Base-by-base conservation (phyloP, 2,797 vertebrate species). In the Poliocrania exsul region DNA sequence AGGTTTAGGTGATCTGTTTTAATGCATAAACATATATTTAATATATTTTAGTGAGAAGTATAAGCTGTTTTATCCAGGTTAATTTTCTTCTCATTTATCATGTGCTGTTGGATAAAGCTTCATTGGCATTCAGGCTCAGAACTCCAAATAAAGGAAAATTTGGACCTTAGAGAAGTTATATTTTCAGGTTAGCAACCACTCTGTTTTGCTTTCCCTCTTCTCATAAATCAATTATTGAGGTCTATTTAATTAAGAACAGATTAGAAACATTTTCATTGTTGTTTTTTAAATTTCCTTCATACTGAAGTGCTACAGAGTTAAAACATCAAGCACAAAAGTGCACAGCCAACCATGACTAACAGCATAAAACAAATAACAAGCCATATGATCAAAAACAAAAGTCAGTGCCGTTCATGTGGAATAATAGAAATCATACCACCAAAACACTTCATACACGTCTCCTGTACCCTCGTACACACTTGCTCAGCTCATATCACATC, bases 171-270 rank as follows among this genome's bases (percentile, higher is more conserved):
- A 60, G 66, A 87, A 69, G 20, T 85, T 49, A 16, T 71, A 77
- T 77, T 92, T 95, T 80, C 64, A 81, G 56, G 28, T 85, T 92
- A 83, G 11, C 79, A 93, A 74, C 81, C 86, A 94, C 65, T 95
- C 46, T 92, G 79, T 89, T 58, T 74, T 90, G 70, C 82, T 97
- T 96, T 96, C 69, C 11, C 61, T 92, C 58, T 94, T 96, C 71
- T 80, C 95, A 94, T 94, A 96, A 93, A 97, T 96, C 95, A 95
- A 33, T 97, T 97, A 96, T 82, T 31, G 77, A 97, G 88, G 87
- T 81, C 86, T 96, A 93, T 95, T 97, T 97, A 97, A 97, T 97
- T 96, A 96, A 94, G 94, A 98, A 97, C 96, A 97, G 92, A 96
- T 97, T 94, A 97, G 95, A 97, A 96, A 97, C 50, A 94, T 97